Evolutionary conservation across 2,888 invertebrate species (phyloP).

Genomic region (Euclidia mi): DNA sequence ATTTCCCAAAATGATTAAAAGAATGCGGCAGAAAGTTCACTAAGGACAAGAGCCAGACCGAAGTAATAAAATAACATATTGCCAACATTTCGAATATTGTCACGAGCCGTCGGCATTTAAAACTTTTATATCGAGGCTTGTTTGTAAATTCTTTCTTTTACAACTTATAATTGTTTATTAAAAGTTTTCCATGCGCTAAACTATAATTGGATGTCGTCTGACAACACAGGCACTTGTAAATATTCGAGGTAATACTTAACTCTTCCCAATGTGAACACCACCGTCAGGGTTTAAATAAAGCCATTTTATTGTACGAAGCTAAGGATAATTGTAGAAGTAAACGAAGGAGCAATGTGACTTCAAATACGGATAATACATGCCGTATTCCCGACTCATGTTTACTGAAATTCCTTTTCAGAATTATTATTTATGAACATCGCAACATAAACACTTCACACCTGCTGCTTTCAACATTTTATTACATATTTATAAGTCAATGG

Average conservation of each 20-base stretch:
- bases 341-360: no score
- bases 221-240: no score
- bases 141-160: conserved; percentile 18
- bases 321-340: no score
- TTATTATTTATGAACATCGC: conserved; percentile 19
- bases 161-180: conserved; percentile 41
- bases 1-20: not conserved
- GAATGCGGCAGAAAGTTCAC: not conserved
- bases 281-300: no score
- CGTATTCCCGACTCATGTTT: not conserved
- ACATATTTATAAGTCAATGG: conserved; percentile 14
- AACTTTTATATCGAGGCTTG: conserved; percentile 29
- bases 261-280: no score
- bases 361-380: no score
- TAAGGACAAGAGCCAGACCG: not conserved
- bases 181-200: conserved; percentile 37
- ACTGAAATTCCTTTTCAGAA: conserved; percentile 1
- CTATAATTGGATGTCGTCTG: conserved; percentile 11
- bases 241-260: no score
- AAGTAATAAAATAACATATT: not conserved
- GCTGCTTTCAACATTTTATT: conserved; percentile 14
- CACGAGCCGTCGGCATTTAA: conserved; percentile 17
- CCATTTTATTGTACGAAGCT: no score
- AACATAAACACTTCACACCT: conserved; percentile 19
- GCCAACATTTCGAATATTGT: conserved; percentile 10